Base-by-base conservation (phyloP, 1,140 invertebrate species). In the Ruditapes philippinarum region DNA sequence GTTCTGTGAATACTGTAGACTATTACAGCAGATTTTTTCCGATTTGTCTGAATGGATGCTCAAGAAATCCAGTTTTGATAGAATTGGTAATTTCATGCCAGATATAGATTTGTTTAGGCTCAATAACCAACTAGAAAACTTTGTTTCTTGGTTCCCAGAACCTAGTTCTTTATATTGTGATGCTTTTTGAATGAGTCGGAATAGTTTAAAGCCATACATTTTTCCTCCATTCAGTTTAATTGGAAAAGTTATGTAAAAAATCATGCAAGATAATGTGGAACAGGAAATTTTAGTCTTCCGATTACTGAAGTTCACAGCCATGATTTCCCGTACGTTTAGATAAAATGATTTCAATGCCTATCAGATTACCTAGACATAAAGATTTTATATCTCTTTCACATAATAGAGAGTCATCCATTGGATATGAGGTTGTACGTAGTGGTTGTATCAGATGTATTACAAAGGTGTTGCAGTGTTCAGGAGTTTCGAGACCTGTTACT, bases 1-100 rank as follows among this genome's bases (percentile, higher is more conserved):
- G 91, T 5, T 42, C 62, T 22, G 22, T 28, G 1, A 91, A 90
- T 81, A 70, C 42, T 36, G 79, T 85, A 57, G 89, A 91, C 73
- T 57, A 11, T 68, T 38, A 80, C 40, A 76, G 62, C 12, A 83
- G 88, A 49, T 68, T 78, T 68, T 81, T 19, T 79, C 82, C 22
- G 38, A 49, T 19, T 45, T 65, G 19, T 31, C 62, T 9, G 82
- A 84, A 25, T 84, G 82, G 82, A 70, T 70, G 38, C 22, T 84
- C 14, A 84, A 84, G 51, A 49, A 17, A 33, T 12, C 40, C 22
- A 84, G n/a, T 84, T 84, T 84, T 84, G 62, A 70, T 33, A 70
- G 82, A 38, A n/a, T 83, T 28, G 42, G 60, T 28, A 60, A 5
- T 51, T 84, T 84, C 28, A 42, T 12, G 33, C 82, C 82, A 2